phyloP scores from a whole-genome alignment of 1,140 invertebrate species.

The Aphis craccivora region DNA sequence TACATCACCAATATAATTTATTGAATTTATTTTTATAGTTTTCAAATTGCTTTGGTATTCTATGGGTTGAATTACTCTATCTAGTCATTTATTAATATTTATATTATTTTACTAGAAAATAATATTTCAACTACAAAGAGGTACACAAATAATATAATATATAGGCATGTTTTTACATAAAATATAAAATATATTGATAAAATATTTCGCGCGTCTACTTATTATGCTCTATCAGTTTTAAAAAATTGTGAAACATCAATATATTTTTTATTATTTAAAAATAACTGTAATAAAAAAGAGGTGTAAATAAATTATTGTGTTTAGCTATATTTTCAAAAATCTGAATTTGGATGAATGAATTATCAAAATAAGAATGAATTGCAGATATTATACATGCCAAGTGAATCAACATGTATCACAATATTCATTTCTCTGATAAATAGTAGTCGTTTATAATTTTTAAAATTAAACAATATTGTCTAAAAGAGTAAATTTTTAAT shows the following conservation, averaged over 20 bases:
- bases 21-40: background rate
- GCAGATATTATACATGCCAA: too few relatives aligned
- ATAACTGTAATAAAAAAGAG: background rate
- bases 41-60: background rate
- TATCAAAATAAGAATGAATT: background rate
- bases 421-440: background rate
- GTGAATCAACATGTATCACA: background rate
- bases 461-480: background rate
- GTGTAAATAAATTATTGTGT: background rate
- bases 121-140: too few relatives aligned
- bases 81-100: background rate
- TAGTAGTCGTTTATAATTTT: background rate
- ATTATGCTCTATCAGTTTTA: too few relatives aligned
- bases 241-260: too few relatives aligned
- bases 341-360: background rate
- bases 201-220: too few relatives aligned
- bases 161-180: background rate
- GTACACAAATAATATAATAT: too few relatives aligned
- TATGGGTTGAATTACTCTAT: background rate
- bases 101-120: background rate
- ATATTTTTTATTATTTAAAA: background rate
- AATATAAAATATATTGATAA: background rate
- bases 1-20: background rate
- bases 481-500: background rate
- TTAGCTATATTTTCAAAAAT: background rate